These are phyloP conservation scores for Ylistrum balloti DNA, from an alignment of 1,140 invertebrate species.

Conservation along the genomic window DNA sequence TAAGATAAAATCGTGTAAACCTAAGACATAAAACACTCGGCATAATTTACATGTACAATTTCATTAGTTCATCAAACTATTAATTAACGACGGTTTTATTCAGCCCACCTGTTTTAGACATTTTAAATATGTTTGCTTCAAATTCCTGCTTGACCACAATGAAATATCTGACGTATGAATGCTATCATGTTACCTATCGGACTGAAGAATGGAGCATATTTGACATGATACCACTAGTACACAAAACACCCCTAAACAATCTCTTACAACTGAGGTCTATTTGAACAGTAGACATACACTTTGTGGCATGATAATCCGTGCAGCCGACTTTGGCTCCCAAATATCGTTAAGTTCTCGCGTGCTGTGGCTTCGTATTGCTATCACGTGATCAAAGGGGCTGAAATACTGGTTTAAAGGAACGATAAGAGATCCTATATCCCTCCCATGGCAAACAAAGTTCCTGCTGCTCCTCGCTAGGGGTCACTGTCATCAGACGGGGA, in stretches of 20 bases:
- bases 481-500: constrained; percentile 15
- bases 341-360: constrained; percentile 33
- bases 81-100: too few species aligned
- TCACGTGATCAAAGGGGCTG: constrained; percentile 37
- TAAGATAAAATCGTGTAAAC: too few species aligned
- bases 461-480: constrained; percentile 18
- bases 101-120: too few species aligned
- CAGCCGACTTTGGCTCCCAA: not conserved
- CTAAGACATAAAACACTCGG: too few species aligned
- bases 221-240: not conserved
- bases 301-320: not conserved
- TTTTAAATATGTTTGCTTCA: too few species aligned
- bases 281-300: not conserved
- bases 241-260: too few species aligned
- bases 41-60: too few species aligned
- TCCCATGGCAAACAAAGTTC: constrained; percentile 37
- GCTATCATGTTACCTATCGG: not conserved
- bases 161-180: not conserved
- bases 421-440: constrained; percentile 30
- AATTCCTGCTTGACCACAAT: too few species aligned
- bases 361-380: not conserved
- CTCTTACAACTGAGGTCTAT: not conserved
- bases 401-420: not conserved
- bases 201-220: not conserved
- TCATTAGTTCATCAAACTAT: too few species aligned